Base-by-base conservation (phyloP, 2,797 vertebrate genomes). In the Diplodus sargus region DNA sequence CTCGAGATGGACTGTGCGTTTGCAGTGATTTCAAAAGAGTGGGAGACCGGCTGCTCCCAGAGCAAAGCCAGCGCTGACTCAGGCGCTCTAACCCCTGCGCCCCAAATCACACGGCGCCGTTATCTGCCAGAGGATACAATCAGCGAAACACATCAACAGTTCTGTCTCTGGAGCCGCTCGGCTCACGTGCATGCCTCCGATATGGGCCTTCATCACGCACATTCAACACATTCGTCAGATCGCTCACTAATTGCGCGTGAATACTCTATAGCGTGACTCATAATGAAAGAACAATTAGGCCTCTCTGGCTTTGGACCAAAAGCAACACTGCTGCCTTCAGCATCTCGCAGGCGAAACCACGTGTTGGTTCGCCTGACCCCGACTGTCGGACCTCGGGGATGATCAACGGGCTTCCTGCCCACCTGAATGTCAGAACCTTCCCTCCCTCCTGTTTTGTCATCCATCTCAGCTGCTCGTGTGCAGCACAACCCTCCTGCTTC, bases 161-260 rank as follows among this genome's bases (percentile, higher is more conserved):
- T 86, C 65, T 49, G 63, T 79, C 88, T 86, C 79, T 54, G 70
- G 85, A 83, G 82, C 83, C 23, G 82, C n/a, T 80, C 65, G 64
- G 79, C 80, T 86, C 83, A 77, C 76, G 79, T 68, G 54, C 74
- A 65, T 48, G 80, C 34, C 68, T 22, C 71, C 72, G 72, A 60
- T 76, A 62, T 30, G 60, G 63, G 34, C 58, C 28, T 52, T 22
- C 51, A 65, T 48, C 28, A 43, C 66, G 72, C 70, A 72, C 74
- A 86, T 39, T 39, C 8, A 87, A 82, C 64, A 75, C 84, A 81
- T 61, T 86, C 81, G 82, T 79, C 47, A 69, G 91, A 87, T 91
- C 82, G 22, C 74, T 78, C 22, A 18, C 84, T 94, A 93, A 94
- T 94, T 94, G 85, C 85, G 85, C 68, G 89, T 89, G 88, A 94